Percentiles rank a stretch among this genome's conserved stretches.
Conservation (phyloP, 37 sponge, comb jelly and placozoan species). For the Corticium candelabrum region DNA sequence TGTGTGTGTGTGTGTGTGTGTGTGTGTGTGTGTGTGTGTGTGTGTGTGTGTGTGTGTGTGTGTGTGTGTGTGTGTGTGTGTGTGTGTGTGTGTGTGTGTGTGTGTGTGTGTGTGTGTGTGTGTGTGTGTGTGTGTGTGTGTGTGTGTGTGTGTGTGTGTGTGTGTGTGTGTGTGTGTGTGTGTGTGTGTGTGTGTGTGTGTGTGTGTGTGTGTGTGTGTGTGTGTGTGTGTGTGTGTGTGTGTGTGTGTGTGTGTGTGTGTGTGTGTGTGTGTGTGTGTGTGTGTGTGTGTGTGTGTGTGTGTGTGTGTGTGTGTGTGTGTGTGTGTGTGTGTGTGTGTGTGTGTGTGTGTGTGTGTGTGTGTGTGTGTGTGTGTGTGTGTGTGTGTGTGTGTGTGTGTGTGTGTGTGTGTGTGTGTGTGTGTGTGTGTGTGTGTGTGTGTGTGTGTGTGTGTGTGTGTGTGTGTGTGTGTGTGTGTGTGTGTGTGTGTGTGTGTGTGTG, state of each 20-base stretch:
- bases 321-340: constrained; percentile 5
- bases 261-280: constrained; percentile 10
- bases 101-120: constrained; percentile 26
- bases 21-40: constrained; percentile 11
- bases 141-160: constrained; percentile 13
- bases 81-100: constrained; percentile 15
- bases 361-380: constrained; percentile 25
- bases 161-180: constrained; percentile 10
- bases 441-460: constrained; percentile 30
- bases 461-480: constrained; percentile 7
- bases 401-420: constrained; percentile 1
- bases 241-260: constrained; percentile 1
- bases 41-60: constrained; percentile 13
- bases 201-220: constrained; percentile 24
- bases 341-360: constrained; percentile 14
- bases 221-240: constrained; percentile 32
- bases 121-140: not conserved
- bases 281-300: constrained; percentile 22
- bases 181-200: not conserved
- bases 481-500: constrained; percentile 5
- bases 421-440: constrained; percentile 24
- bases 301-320: constrained; percentile 26
- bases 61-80: constrained; percentile 12
- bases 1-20: constrained; percentile 19
- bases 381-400: constrained; percentile 17